Evolutionary conservation across 2,797 vertebrate species (phyloP).

Genomic region (Columba guinea): DNA sequence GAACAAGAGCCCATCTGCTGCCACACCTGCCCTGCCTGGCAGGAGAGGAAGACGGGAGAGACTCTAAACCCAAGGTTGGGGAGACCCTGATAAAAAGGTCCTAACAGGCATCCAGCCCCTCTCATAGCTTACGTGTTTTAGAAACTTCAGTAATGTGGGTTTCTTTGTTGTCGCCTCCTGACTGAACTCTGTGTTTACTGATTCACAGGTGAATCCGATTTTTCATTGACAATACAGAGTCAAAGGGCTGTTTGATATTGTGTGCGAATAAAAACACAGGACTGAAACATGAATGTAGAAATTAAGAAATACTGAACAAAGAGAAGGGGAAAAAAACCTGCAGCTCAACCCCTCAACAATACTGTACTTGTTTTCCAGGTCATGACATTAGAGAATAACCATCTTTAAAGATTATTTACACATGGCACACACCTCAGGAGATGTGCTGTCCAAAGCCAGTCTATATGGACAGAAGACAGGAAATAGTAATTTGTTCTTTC

Average conservation of each 20-base stretch:
- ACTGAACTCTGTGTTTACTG: background rate
- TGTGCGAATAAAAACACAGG: background rate
- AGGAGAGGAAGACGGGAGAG: background rate
- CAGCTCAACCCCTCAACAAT: background rate
- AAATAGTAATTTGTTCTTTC: slow-evolving; percentile 19
- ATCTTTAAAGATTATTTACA: background rate
- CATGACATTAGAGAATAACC: background rate
- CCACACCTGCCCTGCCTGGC: background rate
- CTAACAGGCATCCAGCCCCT: background rate
- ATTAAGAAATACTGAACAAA: background rate
- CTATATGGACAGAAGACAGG: background rate
- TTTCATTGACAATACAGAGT: background rate
- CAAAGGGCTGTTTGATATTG: background rate
- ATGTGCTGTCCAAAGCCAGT: background rate
- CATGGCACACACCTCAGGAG: background rate
- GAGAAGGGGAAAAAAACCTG: background rate
- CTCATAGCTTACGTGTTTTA: background rate
- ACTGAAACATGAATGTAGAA: background rate
- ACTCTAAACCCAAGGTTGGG: accelerated
- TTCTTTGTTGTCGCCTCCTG: background rate
- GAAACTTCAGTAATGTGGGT: background rate
- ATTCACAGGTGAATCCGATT: background rate
- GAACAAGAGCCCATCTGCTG: background rate
- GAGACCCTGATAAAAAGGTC: background rate
- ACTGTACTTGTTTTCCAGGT: background rate